Evolutionary conservation across 2,113 vertebrate species (phyloP), one percentile per base, ranked within the genome.

Genomic region (Indri indri): DNA sequence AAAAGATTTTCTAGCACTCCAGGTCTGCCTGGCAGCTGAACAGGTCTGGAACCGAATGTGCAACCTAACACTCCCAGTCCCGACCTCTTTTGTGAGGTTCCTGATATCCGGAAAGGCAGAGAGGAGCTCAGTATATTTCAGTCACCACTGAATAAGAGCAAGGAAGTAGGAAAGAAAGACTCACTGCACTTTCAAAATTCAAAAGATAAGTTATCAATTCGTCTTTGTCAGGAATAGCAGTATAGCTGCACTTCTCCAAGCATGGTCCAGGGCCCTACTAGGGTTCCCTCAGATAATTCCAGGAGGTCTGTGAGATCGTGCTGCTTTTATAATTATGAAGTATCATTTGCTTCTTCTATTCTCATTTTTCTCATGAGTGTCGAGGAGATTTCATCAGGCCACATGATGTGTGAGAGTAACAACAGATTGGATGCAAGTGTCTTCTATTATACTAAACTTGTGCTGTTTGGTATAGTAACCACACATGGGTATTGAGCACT

Each of bases 1-100:
- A 27, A 65, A 71, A 45, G 16, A 34, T 40, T 40, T 32, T 57
- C 5, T 57, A 40, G 66, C 66, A 50, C 12, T 30, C 32, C n/a
- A 66, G 8, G 0, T 81, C 20, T 47, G 34, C 8, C 5, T 6
- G 13, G 25, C 8, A 77, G 34, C 23, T 68, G 9, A 2, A 8
- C 0, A n/a, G 3, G 2, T 59, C 22, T 66, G 14, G 23, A 40
- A 32, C 8, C 63, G 42, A 84, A 2, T 20, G 0, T 9, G n/a
- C 8, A 65, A 9, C 2, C 17, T 52, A 37, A 30, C 30, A 30
- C 3, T 37, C n/a, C 6, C 65, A 32, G 4, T 63, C 5, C 34
- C 22, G 71, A 52, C 1, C 7, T 20, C 25, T 32, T 76, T 20
- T 54, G 30, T 52, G n/a, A 54, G 16, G 89, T 16, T 83, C 45